phyloP scores from a whole-genome alignment of 2,797 vertebrate species.

The Manis crassicaudata region DNA sequence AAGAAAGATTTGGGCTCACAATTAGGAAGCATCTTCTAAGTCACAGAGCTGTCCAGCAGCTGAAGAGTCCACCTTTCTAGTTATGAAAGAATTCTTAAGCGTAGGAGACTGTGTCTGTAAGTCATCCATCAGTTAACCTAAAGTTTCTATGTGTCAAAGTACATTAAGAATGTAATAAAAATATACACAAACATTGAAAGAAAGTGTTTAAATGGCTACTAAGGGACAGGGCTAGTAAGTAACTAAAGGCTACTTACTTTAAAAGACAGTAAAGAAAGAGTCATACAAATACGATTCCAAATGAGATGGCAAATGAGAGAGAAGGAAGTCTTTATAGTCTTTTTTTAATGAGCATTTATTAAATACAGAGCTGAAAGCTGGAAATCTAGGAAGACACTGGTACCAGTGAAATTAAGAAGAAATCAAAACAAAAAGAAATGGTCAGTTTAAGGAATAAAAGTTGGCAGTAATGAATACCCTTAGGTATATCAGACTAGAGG shows the following conservation, averaged over 20 bases:
- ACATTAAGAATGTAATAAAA: conserved; percentile 30
- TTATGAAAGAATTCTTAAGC: neutral
- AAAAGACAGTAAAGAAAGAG: conserved; percentile 9
- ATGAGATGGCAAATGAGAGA: neutral
- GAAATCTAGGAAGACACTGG: neutral
- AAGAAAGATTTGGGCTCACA: neutral
- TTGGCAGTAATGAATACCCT: neutral
- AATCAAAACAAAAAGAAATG: conserved; percentile 15
- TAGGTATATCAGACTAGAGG: neutral
- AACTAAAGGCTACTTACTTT: neutral
- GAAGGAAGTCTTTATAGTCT: neutral
- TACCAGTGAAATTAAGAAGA: neutral
- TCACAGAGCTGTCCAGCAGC: neutral
- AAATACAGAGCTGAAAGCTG: neutral
- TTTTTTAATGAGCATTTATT: neutral
- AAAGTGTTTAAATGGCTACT: neutral
- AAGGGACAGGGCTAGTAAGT: neutral
- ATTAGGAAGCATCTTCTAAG: neutral
- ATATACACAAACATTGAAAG: neutral
- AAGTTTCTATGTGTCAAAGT: neutral
- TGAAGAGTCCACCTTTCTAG: neutral
- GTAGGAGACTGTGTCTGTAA: neutral
- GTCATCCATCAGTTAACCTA: conserved; percentile 8
- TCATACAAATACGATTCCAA: neutral
- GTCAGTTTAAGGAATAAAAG: conserved; percentile 9